A percentile compares a stretch with the other conserved stretches of the same genome.
Evolutionary conservation across 2,113 vertebrate species (phyloP).

Genomic region (Podarcis muralis): DNA sequence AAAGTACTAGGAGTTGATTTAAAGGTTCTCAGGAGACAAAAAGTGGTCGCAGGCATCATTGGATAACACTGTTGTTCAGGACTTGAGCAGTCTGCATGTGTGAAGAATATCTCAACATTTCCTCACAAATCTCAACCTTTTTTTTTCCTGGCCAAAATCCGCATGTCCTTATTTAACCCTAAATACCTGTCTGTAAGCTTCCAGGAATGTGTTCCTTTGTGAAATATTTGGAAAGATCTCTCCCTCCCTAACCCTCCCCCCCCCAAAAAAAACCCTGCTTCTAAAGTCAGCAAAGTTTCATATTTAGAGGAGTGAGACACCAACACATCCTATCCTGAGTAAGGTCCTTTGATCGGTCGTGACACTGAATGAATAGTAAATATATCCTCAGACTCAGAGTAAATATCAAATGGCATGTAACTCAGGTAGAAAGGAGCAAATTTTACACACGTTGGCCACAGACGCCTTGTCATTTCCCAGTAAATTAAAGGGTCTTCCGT

Average conservation of each 20-base stretch:
- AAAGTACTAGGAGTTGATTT: not conserved
- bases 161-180: constrained; percentile 63
- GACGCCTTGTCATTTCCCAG: constrained; percentile 70
- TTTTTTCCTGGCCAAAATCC: constrained; percentile 2
- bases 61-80: not conserved
- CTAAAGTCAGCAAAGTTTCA: constrained; percentile 43
- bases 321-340: constrained; percentile 61
- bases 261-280: not conserved
- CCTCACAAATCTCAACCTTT: not conserved
- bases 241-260: not conserved
- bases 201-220: constrained; percentile 63
- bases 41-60: not conserved
- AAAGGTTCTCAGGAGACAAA: not conserved
- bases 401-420: constrained; percentile 65
- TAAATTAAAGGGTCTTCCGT: constrained; percentile 73
- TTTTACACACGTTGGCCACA: constrained; percentile 68
- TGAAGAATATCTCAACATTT: not conserved
- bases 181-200: constrained; percentile 44
- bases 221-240: constrained; percentile 57
- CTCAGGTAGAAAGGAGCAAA: constrained; percentile 67
- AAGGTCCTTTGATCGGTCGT: constrained; percentile 61
- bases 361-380: constrained; percentile 66
- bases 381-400: constrained; percentile 62
- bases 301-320: constrained; percentile 69
- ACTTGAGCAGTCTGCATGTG: not conserved